Percentiles rank a stretch among this genome's conserved stretches.
phyloP scores from a whole-genome alignment of 2,797 vertebrate genomes.

The Fringilla coelebs region DNA sequence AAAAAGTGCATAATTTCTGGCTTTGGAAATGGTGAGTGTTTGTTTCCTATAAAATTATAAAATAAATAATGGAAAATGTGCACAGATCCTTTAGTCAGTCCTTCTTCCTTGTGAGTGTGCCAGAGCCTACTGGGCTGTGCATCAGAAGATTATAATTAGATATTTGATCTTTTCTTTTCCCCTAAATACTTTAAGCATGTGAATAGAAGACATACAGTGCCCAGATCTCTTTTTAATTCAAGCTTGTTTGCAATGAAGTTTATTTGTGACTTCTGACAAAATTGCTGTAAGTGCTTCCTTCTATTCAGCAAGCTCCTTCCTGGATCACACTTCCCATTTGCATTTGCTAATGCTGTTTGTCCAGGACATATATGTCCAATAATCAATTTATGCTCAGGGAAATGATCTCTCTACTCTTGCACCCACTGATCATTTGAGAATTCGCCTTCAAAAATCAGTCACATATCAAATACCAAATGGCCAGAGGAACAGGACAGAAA shows the following conservation, averaged over 20 bases:
- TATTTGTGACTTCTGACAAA: slow-evolving; percentile 42
- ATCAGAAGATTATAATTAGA: slow-evolving; percentile 58
- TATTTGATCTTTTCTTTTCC: slow-evolving; percentile 38
- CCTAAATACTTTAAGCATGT: slow-evolving; percentile 16
- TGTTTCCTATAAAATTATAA: slow-evolving; percentile 34
- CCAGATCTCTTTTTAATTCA: slow-evolving; percentile 27
- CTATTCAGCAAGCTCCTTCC: background rate
- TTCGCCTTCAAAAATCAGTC: background rate
- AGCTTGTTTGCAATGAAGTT: background rate
- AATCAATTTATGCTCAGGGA: background rate
- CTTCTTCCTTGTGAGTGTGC: slow-evolving; percentile 10
- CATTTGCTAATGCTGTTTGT: background rate
- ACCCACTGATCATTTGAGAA: background rate
- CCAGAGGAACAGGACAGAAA: background rate
- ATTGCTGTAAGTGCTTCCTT: slow-evolving; percentile 1
- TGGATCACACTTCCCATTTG: background rate
- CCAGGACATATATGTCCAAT: background rate
- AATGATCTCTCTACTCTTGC: background rate
- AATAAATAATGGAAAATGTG: slow-evolving; percentile 76
- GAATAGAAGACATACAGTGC: background rate
- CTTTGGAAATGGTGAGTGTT: slow-evolving; percentile 68
- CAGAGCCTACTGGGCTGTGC: slow-evolving; percentile 16
- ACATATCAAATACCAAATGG: background rate
- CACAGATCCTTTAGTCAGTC: background rate
- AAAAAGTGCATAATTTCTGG: slow-evolving; percentile 21